A percentile compares a stretch with the other conserved stretches of the same genome.
Conservation (phyloP, 2,888 invertebrate genomes). For the Chrysodeixis includens region DNA sequence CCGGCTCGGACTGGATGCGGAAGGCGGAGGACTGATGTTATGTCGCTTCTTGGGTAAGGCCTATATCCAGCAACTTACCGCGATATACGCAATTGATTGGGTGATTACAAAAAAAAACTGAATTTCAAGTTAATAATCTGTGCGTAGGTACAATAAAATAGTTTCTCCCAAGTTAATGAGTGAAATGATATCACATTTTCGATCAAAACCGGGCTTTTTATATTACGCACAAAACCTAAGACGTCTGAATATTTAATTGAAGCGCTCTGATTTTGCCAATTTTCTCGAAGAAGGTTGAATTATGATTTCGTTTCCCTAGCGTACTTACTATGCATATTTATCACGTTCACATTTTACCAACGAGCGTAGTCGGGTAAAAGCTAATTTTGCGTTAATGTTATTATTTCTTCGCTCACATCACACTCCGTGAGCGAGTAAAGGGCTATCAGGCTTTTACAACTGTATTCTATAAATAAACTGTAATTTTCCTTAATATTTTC, state of each 20-base stretch:
- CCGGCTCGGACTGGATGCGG: too few relatives aligned
- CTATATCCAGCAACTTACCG: too few relatives aligned
- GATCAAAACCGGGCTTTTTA: too few relatives aligned
- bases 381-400: conserved; percentile 44
- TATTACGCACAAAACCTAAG: neutral
- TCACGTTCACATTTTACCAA: conserved; percentile 34
- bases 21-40: too few relatives aligned
- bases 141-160: too few relatives aligned
- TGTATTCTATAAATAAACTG: neutral
- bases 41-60: too few relatives aligned
- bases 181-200: too few relatives aligned
- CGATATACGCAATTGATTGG: too few relatives aligned
- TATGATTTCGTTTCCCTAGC: conserved; percentile 17
- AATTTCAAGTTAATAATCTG: too few relatives aligned
- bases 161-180: too few relatives aligned
- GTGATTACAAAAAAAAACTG: too few relatives aligned
- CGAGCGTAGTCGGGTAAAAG: conserved; percentile 24
- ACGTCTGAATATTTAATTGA: neutral
- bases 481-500: neutral
- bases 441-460: neutral
- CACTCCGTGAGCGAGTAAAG: conserved; percentile 13
- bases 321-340: conserved; percentile 40
- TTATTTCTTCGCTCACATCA: conserved; percentile 31
- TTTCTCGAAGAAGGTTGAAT: conserved; percentile 3
- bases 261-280: neutral